Base-by-base conservation (phyloP, 2,888 invertebrate genomes). In the Tridacna gigas region DNA sequence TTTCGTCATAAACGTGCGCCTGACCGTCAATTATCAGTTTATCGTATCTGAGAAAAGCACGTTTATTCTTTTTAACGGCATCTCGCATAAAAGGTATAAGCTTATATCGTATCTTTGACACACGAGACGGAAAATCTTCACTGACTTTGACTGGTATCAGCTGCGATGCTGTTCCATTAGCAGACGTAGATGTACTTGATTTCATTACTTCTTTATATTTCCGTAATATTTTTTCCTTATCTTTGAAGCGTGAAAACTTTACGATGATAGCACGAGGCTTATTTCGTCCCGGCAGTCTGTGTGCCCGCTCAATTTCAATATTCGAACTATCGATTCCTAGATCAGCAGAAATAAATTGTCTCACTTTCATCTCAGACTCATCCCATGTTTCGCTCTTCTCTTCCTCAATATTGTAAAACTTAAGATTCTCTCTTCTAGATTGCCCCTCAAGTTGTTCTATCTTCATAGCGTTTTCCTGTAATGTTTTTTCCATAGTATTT, bases 251-350 rank as follows among this genome's bases (percentile, higher is more conserved):
- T 20, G 74, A 74, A 37, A 74, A 74, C 25, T 74, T 74, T 1
- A 61, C 61, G n/a, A 74, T 74, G 4, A 74, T 28, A 11, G 74
- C 56, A n/a, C 74, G 60, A 37, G 74, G 74, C 37, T 56, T 37
- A 56, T 18, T 25, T 74, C 48, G 48, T 12, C 60, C 26, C 20
- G 61, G 60, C 18, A 67, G 69, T 2, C 77, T 20, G 22, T 77
- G 77, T 20, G 67, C 77, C 3, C 69, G 60, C 60, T 56, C 71
- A 56, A 77, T 69, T 56, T 77, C 37, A 25, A 77, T 71, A 20
- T 20, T 11, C 9, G 61, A 56, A 28, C 67, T 45, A 56, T 77
- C 71, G 37, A 77, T 77, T 48, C 48, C 71, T 15, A 74, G 22
- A 2, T 22, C 56, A 74, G 9, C 22, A 25, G 5, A 13, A 18